A percentile compares a stretch with the other conserved stretches of the same genome.
These are phyloP conservation scores for Eulemur mongoz DNA, from an alignment of 2,797 vertebrate genomes.

Conservation along the genomic window DNA sequence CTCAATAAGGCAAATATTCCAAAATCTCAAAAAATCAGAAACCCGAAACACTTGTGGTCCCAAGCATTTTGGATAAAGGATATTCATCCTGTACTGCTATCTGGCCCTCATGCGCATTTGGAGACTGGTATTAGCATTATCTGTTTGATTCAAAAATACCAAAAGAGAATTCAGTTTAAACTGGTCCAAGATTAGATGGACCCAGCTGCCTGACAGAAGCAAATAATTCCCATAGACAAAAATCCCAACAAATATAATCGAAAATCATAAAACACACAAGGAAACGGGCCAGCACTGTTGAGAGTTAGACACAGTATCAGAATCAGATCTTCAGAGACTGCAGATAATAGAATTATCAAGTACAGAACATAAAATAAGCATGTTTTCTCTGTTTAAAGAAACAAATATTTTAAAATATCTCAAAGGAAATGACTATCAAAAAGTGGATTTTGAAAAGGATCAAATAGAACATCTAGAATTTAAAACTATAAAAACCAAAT, in stretches of 20 bases:
- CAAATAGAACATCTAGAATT: background rate
- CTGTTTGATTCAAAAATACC: background rate
- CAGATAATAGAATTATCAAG: background rate
- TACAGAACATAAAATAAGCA: background rate
- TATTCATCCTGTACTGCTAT: background rate
- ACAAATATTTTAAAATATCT: constrained; percentile 16
- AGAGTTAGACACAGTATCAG: background rate
- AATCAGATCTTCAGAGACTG: constrained; percentile 1
- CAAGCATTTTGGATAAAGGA: background rate
- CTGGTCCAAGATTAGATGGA: background rate
- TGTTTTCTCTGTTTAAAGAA: background rate
- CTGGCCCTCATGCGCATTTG: background rate
- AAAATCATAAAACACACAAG: background rate
- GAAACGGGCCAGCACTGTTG: background rate
- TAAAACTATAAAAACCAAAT: background rate
- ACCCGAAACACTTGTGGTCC: background rate
- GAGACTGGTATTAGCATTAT: background rate
- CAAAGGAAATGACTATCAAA: background rate
- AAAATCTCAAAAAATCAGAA: background rate
- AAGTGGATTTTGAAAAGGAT: background rate
- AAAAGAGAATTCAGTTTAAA: background rate
- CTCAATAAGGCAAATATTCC: background rate
- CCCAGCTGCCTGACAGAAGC: background rate
- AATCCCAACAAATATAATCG: background rate
- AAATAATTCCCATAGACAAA: constrained; percentile 8